phyloP scores from a whole-genome alignment of 2,113 vertebrate genomes.

The Eurypyga helias region DNA sequence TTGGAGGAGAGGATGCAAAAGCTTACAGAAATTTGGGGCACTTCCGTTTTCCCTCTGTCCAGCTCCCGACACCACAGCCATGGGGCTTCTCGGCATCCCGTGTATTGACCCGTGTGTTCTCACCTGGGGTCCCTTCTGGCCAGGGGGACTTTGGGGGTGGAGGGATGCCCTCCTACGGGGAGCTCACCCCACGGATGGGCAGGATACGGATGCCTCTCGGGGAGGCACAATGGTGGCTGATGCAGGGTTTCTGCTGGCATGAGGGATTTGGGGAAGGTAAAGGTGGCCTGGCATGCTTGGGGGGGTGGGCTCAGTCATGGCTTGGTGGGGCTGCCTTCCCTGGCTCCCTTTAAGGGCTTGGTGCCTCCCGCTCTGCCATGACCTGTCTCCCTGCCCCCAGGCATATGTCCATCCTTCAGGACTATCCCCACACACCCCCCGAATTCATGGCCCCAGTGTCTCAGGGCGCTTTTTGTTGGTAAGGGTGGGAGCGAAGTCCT shows the following conservation, averaged over 20 bases:
- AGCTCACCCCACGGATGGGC: accelerated
- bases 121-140: accelerated
- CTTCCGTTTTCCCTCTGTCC: background rate
- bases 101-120: background rate
- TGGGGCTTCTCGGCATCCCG: accelerated
- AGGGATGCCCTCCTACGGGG: background rate
- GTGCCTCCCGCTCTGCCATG: accelerated
- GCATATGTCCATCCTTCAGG: background rate
- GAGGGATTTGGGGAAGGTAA: background rate
- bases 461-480: background rate
- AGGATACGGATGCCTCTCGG: accelerated
- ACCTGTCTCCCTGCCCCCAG: background rate
- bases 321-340: background rate
- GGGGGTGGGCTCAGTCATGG: accelerated
- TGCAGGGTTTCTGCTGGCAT: accelerated
- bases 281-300: background rate
- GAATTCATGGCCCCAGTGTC: background rate
- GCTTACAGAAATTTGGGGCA: conserved; percentile 5
- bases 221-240: background rate
- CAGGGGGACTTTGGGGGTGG: background rate
- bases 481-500: background rate
- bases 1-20: background rate
- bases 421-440: background rate
- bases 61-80: accelerated
- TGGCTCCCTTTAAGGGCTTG: background rate